phyloP scores from a whole-genome alignment of 2,888 invertebrate species.

The Caradrina kadenii region DNA sequence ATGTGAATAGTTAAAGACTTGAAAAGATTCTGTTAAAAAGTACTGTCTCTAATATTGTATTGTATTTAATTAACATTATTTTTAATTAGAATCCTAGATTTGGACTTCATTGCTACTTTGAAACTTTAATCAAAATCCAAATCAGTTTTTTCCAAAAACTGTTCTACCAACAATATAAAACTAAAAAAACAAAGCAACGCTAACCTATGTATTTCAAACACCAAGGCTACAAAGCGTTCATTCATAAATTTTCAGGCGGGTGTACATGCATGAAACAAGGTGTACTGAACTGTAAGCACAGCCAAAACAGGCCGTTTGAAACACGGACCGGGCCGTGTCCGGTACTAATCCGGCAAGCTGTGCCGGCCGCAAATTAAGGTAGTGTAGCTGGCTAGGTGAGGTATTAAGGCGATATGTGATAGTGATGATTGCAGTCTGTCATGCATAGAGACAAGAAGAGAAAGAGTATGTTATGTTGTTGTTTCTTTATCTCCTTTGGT shows the following conservation, averaged over 20 bases:
- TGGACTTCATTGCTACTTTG: no score
- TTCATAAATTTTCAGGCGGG: constrained; percentile 53
- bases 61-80: no score
- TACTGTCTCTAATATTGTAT: no score
- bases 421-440: no score
- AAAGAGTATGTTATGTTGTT: no score
- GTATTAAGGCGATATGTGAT: neutral
- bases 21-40: no score
- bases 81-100: no score
- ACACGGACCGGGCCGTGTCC: constrained; percentile 8
- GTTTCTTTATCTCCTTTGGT: no score
- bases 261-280: constrained; percentile 48
- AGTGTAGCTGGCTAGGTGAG: neutral
- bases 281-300: constrained; percentile 55
- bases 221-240: constrained; percentile 57
- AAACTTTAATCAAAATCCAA: neutral
- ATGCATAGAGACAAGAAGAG: no score
- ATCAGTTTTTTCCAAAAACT: neutral
- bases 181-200: constrained; percentile 15
- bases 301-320: constrained; percentile 25
- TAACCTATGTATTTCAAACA: constrained; percentile 46
- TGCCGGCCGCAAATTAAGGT: constrained; percentile 6
- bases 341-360: constrained; percentile 12
- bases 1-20: no score
- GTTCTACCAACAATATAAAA: neutral